Base-by-base conservation (phyloP, 2,888 invertebrate species). In the Rhagium mordax region DNA sequence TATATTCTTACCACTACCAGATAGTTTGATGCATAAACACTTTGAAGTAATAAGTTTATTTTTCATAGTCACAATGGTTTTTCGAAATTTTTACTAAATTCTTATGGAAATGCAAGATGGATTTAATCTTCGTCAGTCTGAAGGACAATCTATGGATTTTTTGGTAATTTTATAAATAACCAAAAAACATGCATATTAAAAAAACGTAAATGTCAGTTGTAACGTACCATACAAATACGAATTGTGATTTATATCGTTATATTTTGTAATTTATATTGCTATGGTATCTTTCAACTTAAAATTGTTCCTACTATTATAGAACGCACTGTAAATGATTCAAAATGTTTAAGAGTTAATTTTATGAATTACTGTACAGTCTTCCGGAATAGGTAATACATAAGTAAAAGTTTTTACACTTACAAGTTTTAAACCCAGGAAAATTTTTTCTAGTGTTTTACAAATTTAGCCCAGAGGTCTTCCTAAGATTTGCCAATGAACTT, bases 291-390 rank as follows among this genome's bases (percentile, higher is more conserved):
- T 33, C 53, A 64, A 41, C 57, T 10, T 69, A 33, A 68, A 74
- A 68, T 74, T 75, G 77, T 77, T 77, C 77, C 77, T 77, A 77
- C 66, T 71, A 68, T 68, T 55, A 67, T 62, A 57, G 48, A 62
- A 70, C n/a, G 74, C 74, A 74, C 74, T 74, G 74, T 74, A 70
- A 65, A 74, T 66, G 66, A 66, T 64, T 64, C 55, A 59, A 65
- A 53, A 62, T 70, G 66, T 65, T 65, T 69, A 65, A 33, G 53
- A 51, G 59, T 59, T 21, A 57, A 53, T 61, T 72, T 48, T 72
- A 53, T 62, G 47, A 49, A 55, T 68, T 55, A 61, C 48, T 61
- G 55, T 61, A 51, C 61, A 41, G 72, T 72, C 65, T 70, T 65
- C 73, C 70, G 51, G 27, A 29, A 48, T 67, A 70, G 18, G 27